These are phyloP conservation scores for Sebastes minor DNA, from an alignment of 2,797 vertebrate genomes.

Conservation along the genomic window DNA sequence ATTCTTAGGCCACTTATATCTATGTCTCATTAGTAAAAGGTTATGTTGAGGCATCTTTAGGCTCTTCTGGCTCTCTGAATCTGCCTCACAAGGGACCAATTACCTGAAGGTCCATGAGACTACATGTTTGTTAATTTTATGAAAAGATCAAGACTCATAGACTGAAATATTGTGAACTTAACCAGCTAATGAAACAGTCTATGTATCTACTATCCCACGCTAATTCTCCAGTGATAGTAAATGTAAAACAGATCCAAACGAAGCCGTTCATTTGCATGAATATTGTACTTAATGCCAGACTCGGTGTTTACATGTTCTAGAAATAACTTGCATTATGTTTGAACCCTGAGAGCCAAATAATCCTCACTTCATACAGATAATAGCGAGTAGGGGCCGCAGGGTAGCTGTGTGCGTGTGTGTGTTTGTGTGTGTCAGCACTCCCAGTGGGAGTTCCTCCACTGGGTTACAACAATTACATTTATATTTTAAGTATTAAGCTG, in stretches of 20 bases:
- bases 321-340: constrained; percentile 10
- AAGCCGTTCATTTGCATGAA: neutral
- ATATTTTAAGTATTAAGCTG: constrained; percentile 41
- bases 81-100: neutral
- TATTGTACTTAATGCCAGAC: neutral
- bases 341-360: constrained; percentile 39
- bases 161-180: neutral
- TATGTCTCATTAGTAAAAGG: neutral
- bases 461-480: constrained; percentile 51
- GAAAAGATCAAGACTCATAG: neutral
- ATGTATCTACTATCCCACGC: too few species aligned
- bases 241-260: constrained; percentile 7
- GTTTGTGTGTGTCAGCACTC: constrained; percentile 27
- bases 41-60: neutral
- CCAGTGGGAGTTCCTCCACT: constrained; percentile 41
- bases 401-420: neutral
- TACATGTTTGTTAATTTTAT: too few species aligned
- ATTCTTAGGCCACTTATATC: neutral
- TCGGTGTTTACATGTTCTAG: neutral
- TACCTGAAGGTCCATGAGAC: neutral
- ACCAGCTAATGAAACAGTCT: neutral
- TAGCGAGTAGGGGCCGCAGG: neutral
- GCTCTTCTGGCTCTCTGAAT: neutral
- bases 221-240: neutral
- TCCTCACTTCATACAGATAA: constrained; percentile 20